These are phyloP conservation scores for Ptilodon capucinus DNA, from an alignment of 2,888 invertebrate genomes.

Conservation along the genomic window DNA sequence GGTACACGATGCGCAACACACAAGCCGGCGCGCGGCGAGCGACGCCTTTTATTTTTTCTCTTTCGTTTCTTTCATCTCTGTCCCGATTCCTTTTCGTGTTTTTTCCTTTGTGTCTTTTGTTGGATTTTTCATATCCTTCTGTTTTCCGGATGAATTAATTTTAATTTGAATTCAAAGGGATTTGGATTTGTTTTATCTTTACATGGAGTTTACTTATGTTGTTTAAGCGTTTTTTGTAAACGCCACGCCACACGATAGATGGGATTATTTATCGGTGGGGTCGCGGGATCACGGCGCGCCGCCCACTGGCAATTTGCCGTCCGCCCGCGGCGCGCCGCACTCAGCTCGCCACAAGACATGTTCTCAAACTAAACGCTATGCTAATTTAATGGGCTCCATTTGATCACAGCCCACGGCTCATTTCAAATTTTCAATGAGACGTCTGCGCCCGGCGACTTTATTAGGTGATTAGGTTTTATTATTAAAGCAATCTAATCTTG, in stretches of 20 bases:
- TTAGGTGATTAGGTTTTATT: constrained; percentile 56
- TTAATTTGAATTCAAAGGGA: constrained; percentile 51
- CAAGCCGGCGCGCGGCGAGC: constrained; percentile 37
- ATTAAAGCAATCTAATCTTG: constrained; percentile 30
- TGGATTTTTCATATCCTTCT: constrained; percentile 72
- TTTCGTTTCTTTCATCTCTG: constrained; percentile 55
- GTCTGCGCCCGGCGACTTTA: constrained; percentile 66
- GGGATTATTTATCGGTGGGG: constrained; percentile 69
- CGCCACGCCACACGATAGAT: constrained; percentile 47
- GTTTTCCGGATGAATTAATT: constrained; percentile 74
- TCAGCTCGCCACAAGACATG: constrained; percentile 57
- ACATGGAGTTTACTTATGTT: background rate
- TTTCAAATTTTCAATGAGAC: constrained; percentile 76
- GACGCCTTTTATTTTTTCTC: constrained; percentile 43
- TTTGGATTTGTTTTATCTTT: background rate
- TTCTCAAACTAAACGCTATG: constrained; percentile 77
- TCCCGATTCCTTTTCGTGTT: constrained; percentile 61
- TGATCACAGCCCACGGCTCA: constrained; percentile 75
- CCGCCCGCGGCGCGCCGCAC: constrained; percentile 57
- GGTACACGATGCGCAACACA: constrained; percentile 46
- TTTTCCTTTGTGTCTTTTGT: constrained; percentile 67
- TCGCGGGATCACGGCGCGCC: constrained; percentile 70
- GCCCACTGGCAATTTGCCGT: constrained; percentile 76
- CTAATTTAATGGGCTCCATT: constrained; percentile 78
- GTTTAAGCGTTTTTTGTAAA: constrained; percentile 4